Evolutionary conservation across 2,888 invertebrate genomes (phyloP).

Genomic region (Acanthosepion pharaonis): DNA sequence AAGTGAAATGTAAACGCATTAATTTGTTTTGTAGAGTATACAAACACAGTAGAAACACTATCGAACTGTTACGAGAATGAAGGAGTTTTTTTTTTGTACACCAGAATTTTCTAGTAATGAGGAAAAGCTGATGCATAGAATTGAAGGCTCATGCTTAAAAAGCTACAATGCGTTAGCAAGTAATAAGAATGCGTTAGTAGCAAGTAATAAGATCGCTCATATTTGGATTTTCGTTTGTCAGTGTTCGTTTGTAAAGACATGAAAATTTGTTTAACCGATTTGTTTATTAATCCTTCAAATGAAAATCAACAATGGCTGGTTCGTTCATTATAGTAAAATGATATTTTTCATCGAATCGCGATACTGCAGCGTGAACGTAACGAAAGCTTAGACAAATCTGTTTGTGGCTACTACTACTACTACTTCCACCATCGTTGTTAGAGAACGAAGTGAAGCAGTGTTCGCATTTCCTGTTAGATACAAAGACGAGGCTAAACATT

Average conservation of each 20-base stretch:
- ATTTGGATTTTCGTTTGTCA: background rate
- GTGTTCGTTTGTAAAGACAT: background rate
- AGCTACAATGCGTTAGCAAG: too few species aligned
- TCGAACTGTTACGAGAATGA: too few species aligned
- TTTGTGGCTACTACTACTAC: slow-evolving; percentile 14
- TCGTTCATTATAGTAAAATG: background rate
- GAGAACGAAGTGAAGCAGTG: background rate
- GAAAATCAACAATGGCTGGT: slow-evolving; percentile 17
- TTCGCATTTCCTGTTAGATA: slow-evolving; percentile 33
- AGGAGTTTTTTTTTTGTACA: too few species aligned
- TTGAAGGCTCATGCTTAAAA: too few species aligned
- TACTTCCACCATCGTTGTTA: background rate
- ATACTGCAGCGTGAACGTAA: background rate
- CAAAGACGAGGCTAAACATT: background rate
- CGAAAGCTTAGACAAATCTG: background rate
- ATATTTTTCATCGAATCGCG: background rate
- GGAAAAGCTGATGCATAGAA: too few species aligned
- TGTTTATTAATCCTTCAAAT: background rate
- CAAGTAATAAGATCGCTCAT: too few species aligned
- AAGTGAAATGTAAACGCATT: background rate
- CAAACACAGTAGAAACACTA: too few species aligned
- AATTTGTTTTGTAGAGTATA: too few species aligned
- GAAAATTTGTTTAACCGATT: background rate
- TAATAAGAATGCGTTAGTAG: too few species aligned
- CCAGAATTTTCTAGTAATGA: too few species aligned